These are phyloP conservation scores for Hemithea aestivaria DNA, from an alignment of 2,888 invertebrate genomes.

Conservation along the genomic window DNA sequence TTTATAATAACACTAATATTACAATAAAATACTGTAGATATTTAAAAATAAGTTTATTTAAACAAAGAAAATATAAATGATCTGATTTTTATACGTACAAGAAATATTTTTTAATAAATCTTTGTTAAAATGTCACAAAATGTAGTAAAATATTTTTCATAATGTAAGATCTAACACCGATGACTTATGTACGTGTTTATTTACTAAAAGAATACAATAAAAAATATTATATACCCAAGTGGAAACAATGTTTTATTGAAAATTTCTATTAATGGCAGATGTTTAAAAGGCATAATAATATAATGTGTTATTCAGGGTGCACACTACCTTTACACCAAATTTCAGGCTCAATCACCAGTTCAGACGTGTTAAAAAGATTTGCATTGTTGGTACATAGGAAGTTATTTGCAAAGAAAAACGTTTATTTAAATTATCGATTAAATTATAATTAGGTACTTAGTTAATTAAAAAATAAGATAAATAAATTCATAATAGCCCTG, in stretches of 20 bases:
- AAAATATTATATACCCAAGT: conserved; percentile 55
- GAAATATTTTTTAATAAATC: conserved; percentile 31
- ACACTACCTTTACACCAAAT: too few relatives aligned
- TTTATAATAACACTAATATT: conserved; percentile 20
- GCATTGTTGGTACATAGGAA: too few relatives aligned
- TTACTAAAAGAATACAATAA: conserved; percentile 67
- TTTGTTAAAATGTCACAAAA: conserved; percentile 48
- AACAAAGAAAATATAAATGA: conserved; percentile 43
- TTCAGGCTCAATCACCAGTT: too few relatives aligned
- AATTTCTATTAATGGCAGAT: too few relatives aligned
- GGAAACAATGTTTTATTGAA: conserved; percentile 27
- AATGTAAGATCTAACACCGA: conserved; percentile 54
- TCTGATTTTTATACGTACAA: conserved; percentile 53
- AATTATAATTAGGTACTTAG: too few relatives aligned
- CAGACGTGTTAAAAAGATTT: too few relatives aligned
- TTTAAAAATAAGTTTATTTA: conserved; percentile 12
- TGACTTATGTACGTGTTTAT: conserved; percentile 65
- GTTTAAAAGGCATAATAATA: background rate
- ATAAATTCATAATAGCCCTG: conserved; percentile 66
- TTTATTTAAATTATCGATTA: too few relatives aligned
- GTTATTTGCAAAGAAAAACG: too few relatives aligned
- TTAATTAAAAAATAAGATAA: too few relatives aligned
- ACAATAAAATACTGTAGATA: conserved; percentile 29
- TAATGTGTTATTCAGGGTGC: too few relatives aligned
- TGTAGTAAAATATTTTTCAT: conserved; percentile 29